Base-by-base conservation (phyloP, 2,888 invertebrate species). In the Sialis lutaria region DNA sequence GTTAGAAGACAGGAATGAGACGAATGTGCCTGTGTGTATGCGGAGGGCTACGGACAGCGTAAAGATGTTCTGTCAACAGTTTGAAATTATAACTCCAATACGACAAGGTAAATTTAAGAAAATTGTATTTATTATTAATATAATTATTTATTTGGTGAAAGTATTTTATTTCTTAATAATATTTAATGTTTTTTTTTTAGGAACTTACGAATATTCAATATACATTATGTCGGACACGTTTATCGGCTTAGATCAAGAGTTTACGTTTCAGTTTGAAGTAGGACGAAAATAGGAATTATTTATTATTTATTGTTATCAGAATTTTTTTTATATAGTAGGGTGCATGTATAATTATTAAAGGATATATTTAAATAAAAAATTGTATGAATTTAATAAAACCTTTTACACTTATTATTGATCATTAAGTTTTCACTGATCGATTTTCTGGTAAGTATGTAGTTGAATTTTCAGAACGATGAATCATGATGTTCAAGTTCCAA, bases 231-330 rank as follows among this genome's bases (percentile, higher is more conserved):
- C 92, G 42, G 96, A 96, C 65, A 84, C 84, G 50, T 92, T 95
- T 58, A 72, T 96, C 52, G 95, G 95, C 2, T 68, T 95, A 32
- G 96, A 97, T 67, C 95, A 96, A 61, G 91, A 95, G 59, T 90
- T 75, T 56, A 68, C 73, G 52, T 55, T 80, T 48, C 55, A 60
- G 46, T 53, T 72, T 34, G 67, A 70, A 51, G 60, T 70, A 22
- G 4, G 48, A 58, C 37, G 6, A 12, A 37, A 37, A 10, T 10
- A 37, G n/a, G 12, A 37, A 12, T 37, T 37, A 37, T 7, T 7
- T 37, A 37, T 37, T 37, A 37, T 7, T 22, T 22, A 22, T 22
- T 22, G 22, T 22, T 22, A 22, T 22, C 22, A 22, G 22, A 22
- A 22, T 22, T 22, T 22, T 22, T n/a, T 22, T 22, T 22, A 22